Evolutionary conservation across 2,888 invertebrate genomes (phyloP).

Genomic region (Himalopsyche anomala): DNA sequence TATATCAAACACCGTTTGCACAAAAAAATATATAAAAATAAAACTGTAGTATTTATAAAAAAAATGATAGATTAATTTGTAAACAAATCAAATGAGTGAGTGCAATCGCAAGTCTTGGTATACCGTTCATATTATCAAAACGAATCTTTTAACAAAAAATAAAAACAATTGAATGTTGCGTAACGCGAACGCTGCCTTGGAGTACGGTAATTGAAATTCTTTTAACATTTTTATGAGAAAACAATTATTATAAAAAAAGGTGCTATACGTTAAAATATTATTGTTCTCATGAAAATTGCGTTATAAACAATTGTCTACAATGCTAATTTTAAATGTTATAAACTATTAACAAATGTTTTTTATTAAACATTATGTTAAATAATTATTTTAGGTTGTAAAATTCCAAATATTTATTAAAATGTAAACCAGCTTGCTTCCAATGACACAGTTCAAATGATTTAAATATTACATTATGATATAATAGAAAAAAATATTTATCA

Average conservation of each 20-base stretch:
- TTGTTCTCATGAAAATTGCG: constrained; percentile 18
- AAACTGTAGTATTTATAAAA: background rate
- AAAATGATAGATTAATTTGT: background rate
- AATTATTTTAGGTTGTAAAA: background rate
- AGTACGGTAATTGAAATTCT: constrained; percentile 32
- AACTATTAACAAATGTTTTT: background rate
- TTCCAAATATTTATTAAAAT: background rate
- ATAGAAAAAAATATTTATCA: background rate
- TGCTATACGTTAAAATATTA: constrained; percentile 5
- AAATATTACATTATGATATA: background rate
- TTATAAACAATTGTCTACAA: no score
- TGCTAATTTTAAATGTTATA: no score
- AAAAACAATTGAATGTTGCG: constrained; percentile 35
- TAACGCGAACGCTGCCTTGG: constrained; percentile 6
- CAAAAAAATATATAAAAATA: background rate
- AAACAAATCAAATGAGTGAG: background rate
- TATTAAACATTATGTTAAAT: background rate
- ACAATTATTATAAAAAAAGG: constrained; percentile 28
- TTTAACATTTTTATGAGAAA: constrained; percentile 28
- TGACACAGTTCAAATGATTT: background rate
- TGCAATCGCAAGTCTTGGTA: background rate
- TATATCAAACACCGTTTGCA: background rate
- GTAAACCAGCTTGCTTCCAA: background rate
- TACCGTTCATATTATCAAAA: background rate
- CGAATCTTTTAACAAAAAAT: background rate